These are phyloP conservation scores for Paratrypauchen microcephalus DNA, from an alignment of 2,797 vertebrate genomes.

Conservation along the genomic window DNA sequence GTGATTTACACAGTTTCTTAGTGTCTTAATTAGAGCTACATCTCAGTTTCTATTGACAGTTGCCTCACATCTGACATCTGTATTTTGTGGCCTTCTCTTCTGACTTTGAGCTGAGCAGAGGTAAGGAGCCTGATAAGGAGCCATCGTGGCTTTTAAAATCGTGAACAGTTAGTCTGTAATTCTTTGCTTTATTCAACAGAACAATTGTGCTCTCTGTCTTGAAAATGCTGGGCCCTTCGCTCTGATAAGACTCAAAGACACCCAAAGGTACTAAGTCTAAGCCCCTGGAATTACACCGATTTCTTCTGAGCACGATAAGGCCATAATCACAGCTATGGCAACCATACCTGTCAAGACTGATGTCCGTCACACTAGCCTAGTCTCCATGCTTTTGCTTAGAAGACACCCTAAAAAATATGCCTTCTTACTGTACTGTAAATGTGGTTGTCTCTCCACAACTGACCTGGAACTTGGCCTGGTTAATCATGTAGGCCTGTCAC, in stretches of 20 bases:
- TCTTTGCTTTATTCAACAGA: constrained; percentile 42
- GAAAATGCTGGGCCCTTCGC: constrained; percentile 38
- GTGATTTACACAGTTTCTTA: background rate
- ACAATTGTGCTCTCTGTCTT: constrained; percentile 44
- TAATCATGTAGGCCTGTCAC: too few species aligned
- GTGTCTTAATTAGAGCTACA: background rate
- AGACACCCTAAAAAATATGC: too few species aligned
- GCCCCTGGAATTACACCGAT: constrained; percentile 34
- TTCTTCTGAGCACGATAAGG: constrained; percentile 42
- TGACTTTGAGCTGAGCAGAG: constrained; percentile 23
- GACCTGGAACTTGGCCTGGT: too few species aligned
- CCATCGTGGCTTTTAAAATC: constrained; percentile 20
- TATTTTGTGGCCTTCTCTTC: constrained; percentile 24
- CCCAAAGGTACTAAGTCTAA: constrained; percentile 35
- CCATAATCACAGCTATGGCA: constrained; percentile 29
- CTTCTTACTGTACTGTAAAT: too few species aligned
- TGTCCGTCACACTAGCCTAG: too few species aligned
- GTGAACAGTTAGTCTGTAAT: constrained; percentile 41
- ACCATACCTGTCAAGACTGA: constrained; percentile 5
- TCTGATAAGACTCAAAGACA: constrained; percentile 52
- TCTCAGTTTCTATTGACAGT: constrained; percentile 19
- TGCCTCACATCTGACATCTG: constrained; percentile 33
- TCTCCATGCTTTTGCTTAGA: too few species aligned
- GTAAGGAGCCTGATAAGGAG: constrained; percentile 51
- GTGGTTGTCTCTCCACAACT: too few species aligned